Evolutionary conservation across 2,797 vertebrate genomes (phyloP), one percentile per base, ranked within the genome.

Genomic region (Spheniscus humboldti): DNA sequence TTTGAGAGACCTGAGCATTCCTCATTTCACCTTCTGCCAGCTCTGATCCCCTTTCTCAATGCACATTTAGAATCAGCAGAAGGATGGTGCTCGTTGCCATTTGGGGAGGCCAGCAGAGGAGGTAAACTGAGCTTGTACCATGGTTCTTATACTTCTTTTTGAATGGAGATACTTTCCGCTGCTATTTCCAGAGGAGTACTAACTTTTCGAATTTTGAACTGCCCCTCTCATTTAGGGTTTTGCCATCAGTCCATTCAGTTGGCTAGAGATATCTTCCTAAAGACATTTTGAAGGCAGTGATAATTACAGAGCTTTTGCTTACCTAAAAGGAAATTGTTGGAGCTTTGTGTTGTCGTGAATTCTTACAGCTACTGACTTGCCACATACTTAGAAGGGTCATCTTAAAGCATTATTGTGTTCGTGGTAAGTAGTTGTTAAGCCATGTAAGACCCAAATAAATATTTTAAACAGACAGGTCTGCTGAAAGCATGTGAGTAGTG

Each of bases 381-480:
- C 24, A 14, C 0, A 0, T 75, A 30, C 62, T 94, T 95, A 55
- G 45, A 87, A 60, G 56, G 57, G 68, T 86, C 79, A 41, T 87
- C 78, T 91, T 88, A 83, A 66, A 64, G 64, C 68, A 47, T 87
- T 91, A 52, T 35, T 91, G 43, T 81, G 19, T 77, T 97, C 78
- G 87, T 7, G 39, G 72, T 43, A 95, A 91, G 93, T 88, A 64
- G 52, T 78, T 74, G 27, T 74, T 75, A 66, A 88, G 68, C 48
- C 22, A 4, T 28, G 4, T 45, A 75, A 92, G 83, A 90, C 80
- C 53, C 35, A 67, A 88, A 86, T 91, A 90, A 92, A 88, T 92
- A 92, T 88, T 94, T 94, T 90, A 95, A 96, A 92, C 79, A 90
- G 96, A 79, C 78, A 94, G 35, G 24, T 96, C 92, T 92, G 37